Evolutionary conservation across 2,113 vertebrate genomes (phyloP), one percentile per base, ranked within the genome.

Genomic region (Mesembrinibis cayennensis): DNA sequence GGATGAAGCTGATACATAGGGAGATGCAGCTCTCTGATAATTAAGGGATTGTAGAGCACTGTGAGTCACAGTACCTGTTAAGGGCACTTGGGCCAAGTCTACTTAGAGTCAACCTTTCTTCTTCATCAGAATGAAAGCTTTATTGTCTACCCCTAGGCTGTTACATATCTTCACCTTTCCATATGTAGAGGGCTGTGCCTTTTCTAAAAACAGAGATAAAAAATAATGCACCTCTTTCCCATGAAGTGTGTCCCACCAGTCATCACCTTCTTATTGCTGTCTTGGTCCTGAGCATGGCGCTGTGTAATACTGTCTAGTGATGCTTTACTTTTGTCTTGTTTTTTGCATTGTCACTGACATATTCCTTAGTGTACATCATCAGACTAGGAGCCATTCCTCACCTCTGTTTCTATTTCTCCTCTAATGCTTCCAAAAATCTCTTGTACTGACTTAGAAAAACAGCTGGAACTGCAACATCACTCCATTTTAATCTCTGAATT

Each of bases 401-500:
- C 76, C 87, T 94, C 90, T 80, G 72, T 85, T 86, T 93, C 77
- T 82, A 2, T 87, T 94, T 94, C 87, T 93, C 92, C 89, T 92
- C 80, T 72, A 47, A 18, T 6, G 79, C 73, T 82, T 82, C 85
- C 65, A n/a, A 92, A 87, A 86, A 86, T 84, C 71, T 81, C 95
- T 45, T 69, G 52, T 84, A 8, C 42, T 34, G 73, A 89, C 84
- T 96, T 93, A 87, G 9, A 63, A 32, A 52, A 93, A 23, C 85
- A 73, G 94, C 90, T 86, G 82, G 96, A 95, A 62, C 49, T 49
- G 87, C 96, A 93, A 2, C 79, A 67, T 82, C 79, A n/a, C 96
- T 97, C 98, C 97, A 95, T 97, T 96, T 97, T 94, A 73, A 59
- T 86, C 90, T 91, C 87, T 90, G 93, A 94, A 92, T 95, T 95